Conservation (phyloP, 1,140 invertebrate genomes). For the Trinorchestia longiramus region DNA sequence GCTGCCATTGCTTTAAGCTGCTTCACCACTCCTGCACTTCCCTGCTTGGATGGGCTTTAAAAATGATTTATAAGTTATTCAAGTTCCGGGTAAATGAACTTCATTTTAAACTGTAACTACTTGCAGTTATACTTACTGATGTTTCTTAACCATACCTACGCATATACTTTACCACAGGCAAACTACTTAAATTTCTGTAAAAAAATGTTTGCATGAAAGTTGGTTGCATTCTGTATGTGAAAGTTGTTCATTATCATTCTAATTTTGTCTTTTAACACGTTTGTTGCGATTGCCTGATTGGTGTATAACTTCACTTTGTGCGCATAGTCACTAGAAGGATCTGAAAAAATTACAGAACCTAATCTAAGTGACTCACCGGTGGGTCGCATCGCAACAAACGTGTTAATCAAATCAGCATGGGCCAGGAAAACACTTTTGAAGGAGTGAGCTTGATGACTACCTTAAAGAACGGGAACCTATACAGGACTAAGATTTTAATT, state of each 20-base stretch:
- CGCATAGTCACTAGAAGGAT: no score
- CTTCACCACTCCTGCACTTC: not conserved
- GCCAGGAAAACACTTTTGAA: no score
- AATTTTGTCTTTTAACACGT: not conserved
- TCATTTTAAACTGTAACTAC: not conserved
- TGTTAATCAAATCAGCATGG: no score
- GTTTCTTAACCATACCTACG: not conserved
- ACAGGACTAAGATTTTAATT: no score
- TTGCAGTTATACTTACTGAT: not conserved
- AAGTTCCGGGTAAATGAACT: not conserved
- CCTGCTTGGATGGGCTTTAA: not conserved
- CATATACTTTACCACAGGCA: not conserved
- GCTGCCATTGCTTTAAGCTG: not conserved
- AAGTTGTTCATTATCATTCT: not conserved
- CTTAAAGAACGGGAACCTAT: no score
- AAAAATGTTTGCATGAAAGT: not conserved
- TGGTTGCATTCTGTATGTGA: not conserved
- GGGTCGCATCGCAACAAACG: no score
- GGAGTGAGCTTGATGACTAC: no score
- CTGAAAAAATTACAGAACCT: no score
- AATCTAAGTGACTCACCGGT: no score
- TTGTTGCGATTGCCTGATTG: no score
- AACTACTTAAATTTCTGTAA: not conserved
- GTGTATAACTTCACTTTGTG: no score
- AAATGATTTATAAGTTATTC: not conserved